Percentiles rank a stretch among this genome's conserved stretches.
Conservation (phyloP, 2,888 invertebrate species). For the Melinaea menophilus region DNA sequence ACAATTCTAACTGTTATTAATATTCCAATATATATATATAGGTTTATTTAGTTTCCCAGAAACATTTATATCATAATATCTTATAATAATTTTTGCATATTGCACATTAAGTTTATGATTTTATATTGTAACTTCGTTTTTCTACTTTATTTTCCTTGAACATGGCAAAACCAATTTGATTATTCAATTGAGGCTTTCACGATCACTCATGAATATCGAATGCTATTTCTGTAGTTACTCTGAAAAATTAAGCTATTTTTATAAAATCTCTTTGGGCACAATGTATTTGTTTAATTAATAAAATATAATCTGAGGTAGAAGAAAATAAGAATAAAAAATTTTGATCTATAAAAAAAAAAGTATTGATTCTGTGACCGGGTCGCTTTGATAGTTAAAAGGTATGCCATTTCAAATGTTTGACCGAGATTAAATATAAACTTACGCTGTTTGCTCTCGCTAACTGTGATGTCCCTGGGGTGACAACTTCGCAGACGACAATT, state of each 20-base stretch:
- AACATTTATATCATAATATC: no score
- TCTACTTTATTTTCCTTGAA: constrained; percentile 19
- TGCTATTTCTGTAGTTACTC: constrained; percentile 15
- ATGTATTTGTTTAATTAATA: constrained; percentile 1
- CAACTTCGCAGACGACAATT: constrained; percentile 51
- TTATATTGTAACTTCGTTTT: constrained; percentile 1
- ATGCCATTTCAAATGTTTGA: constrained; percentile 23
- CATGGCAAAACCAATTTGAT: constrained; percentile 24
- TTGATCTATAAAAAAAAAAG: no score
- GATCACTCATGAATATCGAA: constrained; percentile 27
- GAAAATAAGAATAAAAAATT: no score
- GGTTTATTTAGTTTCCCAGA: no score
- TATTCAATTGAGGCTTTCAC: constrained; percentile 25
- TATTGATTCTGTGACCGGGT: no score
- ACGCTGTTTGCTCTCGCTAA: constrained; percentile 36
- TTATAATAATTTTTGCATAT: no score
- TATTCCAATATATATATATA: constrained; percentile 7
- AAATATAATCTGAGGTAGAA: no score
- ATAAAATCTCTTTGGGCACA: not conserved
- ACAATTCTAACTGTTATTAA: constrained; percentile 13
- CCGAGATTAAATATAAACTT: constrained; percentile 62
- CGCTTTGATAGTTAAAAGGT: constrained; percentile 6
- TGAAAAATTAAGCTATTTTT: not conserved
- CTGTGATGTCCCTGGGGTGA: constrained; percentile 48
- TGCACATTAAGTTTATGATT: no score